A percentile compares a stretch with the other conserved stretches of the same genome.
phyloP scores from a whole-genome alignment of 2,888 invertebrate genomes.

The Miltochrista miniata region DNA sequence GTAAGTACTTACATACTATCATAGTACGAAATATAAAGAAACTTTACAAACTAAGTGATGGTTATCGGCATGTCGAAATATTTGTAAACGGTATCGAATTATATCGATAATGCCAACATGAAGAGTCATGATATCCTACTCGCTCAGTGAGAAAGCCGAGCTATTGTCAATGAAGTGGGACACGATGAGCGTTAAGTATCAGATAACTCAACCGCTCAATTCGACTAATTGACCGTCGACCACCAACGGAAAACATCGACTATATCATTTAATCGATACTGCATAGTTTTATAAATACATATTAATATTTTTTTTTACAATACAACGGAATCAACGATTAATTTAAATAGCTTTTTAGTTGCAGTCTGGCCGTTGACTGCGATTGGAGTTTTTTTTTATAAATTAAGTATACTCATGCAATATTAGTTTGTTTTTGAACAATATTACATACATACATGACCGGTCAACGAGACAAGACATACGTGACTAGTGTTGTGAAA shows the following conservation, averaged over 20 bases:
- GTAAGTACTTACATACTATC: background rate
- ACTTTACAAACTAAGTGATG: slow-evolving; percentile 41
- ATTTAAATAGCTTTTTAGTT: slow-evolving; percentile 25
- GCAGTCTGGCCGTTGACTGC: slow-evolving; percentile 19
- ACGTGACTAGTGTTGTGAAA: slow-evolving; percentile 51
- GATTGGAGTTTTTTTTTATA: slow-evolving; percentile 13
- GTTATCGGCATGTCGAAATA: slow-evolving; percentile 77
- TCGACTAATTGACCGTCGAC: slow-evolving; percentile 47
- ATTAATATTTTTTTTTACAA: slow-evolving; percentile 28
- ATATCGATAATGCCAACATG: slow-evolving; percentile 64
- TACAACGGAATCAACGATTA: slow-evolving; percentile 32
- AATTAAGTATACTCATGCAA: slow-evolving; percentile 8
- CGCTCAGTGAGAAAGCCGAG: slow-evolving; percentile 46
- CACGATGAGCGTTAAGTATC: slow-evolving; percentile 52
- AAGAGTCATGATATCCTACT: slow-evolving; percentile 54
- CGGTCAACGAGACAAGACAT: slow-evolving; percentile 39
- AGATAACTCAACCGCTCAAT: slow-evolving; percentile 48
- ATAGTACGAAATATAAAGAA: slow-evolving; percentile 18
- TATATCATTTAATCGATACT: slow-evolving; percentile 11
- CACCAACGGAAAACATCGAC: slow-evolving; percentile 24
- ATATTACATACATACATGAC: slow-evolving; percentile 17
- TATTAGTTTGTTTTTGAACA: background rate
- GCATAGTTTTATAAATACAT: slow-evolving; percentile 28
- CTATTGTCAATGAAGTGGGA: slow-evolving; percentile 56
- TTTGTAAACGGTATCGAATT: slow-evolving; percentile 78